These are phyloP conservation scores for Macaria liturata DNA, from an alignment of 2,888 invertebrate species.

Conservation along the genomic window DNA sequence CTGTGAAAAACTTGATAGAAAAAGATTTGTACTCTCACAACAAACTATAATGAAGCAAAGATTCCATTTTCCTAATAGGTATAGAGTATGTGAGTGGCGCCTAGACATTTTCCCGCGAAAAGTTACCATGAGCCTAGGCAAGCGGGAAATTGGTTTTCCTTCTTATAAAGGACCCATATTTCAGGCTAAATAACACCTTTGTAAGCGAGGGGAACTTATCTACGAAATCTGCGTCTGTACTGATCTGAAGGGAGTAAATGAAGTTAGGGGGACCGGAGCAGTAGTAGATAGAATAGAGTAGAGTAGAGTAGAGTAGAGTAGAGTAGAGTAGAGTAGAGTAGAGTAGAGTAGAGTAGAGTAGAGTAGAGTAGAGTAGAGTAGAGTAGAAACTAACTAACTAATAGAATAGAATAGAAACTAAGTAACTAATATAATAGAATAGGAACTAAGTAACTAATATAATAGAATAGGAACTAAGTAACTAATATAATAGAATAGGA, in stretches of 20 bases:
- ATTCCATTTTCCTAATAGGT: constrained; percentile 19
- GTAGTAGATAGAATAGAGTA: too few species aligned
- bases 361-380: too few species aligned
- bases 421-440: too few species aligned
- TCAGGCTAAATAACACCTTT: constrained; percentile 22
- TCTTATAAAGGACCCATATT: constrained; percentile 31
- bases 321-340: too few species aligned
- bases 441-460: too few species aligned
- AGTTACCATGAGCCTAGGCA: constrained; percentile 32
- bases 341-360: too few species aligned
- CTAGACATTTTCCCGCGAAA: constrained; percentile 19
- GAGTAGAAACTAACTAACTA: too few species aligned
- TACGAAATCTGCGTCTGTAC: constrained; percentile 10
- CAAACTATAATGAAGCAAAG: constrained; percentile 12
- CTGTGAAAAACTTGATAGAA: too few species aligned
- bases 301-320: too few species aligned
- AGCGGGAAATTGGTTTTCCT: constrained; percentile 38
- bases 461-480: too few species aligned
- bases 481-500: too few species aligned
- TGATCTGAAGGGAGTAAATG: background rate
- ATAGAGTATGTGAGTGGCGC: constrained; percentile 5
- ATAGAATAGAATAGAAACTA: too few species aligned
- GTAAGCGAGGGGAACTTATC: constrained; percentile 13
- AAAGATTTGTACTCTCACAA: background rate
- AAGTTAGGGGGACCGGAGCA: background rate